phyloP scores from a whole-genome alignment of 2,888 invertebrate genomes.

The Chalcis sispes region DNA sequence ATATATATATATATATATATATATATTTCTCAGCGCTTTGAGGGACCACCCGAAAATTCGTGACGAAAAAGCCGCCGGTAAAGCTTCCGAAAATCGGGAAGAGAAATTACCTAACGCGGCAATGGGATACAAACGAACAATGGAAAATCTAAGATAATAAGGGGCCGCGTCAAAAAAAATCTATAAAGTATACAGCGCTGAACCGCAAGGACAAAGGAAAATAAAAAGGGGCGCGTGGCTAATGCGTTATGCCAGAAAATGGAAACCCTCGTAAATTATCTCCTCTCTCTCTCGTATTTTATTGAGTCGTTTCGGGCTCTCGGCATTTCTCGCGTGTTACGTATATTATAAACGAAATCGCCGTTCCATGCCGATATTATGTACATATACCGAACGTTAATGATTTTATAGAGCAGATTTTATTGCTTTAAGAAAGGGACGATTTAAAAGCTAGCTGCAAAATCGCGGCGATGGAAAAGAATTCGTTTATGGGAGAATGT shows the following conservation, averaged over 20 bases:
- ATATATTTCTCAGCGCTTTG: too few relatives aligned
- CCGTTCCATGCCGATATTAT: not conserved
- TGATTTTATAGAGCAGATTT: constrained; percentile 27
- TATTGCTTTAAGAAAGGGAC: too few relatives aligned
- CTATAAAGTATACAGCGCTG: constrained; percentile 4
- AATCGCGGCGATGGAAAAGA: too few relatives aligned
- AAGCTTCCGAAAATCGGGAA: not conserved
- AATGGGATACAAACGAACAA: too few relatives aligned
- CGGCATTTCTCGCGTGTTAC: not conserved
- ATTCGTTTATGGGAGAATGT: too few relatives aligned
- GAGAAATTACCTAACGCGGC: not conserved
- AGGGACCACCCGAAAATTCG: not conserved
- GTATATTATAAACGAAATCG: not conserved
- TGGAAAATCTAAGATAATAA: too few relatives aligned
- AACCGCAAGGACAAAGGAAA: constrained; percentile 21
- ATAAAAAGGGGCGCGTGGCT: not conserved
- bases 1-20: too few relatives aligned
- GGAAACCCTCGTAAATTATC: constrained; percentile 34
- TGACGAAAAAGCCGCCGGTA: constrained; percentile 3
- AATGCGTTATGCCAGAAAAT: constrained; percentile 5
- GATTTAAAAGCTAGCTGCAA: too few relatives aligned
- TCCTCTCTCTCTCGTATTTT: constrained; percentile 22
- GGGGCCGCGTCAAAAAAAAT: not conserved
- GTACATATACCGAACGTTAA: constrained; percentile 1
- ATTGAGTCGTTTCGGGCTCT: constrained; percentile 23